phyloP scores from a whole-genome alignment of 2,797 vertebrate species.

The Anguilla megastoma region DNA sequence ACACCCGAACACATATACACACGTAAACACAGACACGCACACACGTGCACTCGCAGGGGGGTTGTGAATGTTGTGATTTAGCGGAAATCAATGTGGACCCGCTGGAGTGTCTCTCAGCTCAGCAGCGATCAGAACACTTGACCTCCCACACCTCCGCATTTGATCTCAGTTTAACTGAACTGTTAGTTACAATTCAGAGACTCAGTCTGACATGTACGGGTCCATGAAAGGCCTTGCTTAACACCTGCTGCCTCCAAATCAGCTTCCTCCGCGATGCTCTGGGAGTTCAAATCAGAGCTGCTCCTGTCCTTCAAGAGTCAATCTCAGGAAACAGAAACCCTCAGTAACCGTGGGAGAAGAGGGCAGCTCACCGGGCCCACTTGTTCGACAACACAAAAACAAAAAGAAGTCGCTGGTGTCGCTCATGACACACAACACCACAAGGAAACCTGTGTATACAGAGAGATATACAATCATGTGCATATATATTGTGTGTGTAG shows the following conservation, averaged over 20 bases:
- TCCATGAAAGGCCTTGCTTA: constrained; percentile 55
- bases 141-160: constrained; percentile 39
- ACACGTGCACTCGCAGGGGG: neutral
- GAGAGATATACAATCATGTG: constrained; percentile 26
- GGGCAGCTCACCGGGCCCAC: constrained; percentile 37
- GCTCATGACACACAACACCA: constrained; percentile 59
- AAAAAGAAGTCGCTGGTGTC: constrained; percentile 42
- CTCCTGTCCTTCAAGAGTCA: constrained; percentile 51
- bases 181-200: constrained; percentile 35
- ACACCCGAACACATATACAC: neutral
- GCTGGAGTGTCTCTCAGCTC: constrained; percentile 37
- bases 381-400: constrained; percentile 45
- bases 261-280: constrained; percentile 50
- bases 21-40: neutral
- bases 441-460: constrained; percentile 47
- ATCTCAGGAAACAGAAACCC: neutral
- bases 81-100: constrained; percentile 35
- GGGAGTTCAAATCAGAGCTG: constrained; percentile 62
- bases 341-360: neutral
- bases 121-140: constrained; percentile 24
- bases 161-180: constrained; percentile 38
- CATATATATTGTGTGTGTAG: constrained; percentile 5
- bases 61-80: constrained; percentile 14
- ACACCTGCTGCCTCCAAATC: constrained; percentile 44
- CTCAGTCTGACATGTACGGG: constrained; percentile 31